Conservation (phyloP, 2,888 invertebrate species). For the Folsomia manolachei region DNA sequence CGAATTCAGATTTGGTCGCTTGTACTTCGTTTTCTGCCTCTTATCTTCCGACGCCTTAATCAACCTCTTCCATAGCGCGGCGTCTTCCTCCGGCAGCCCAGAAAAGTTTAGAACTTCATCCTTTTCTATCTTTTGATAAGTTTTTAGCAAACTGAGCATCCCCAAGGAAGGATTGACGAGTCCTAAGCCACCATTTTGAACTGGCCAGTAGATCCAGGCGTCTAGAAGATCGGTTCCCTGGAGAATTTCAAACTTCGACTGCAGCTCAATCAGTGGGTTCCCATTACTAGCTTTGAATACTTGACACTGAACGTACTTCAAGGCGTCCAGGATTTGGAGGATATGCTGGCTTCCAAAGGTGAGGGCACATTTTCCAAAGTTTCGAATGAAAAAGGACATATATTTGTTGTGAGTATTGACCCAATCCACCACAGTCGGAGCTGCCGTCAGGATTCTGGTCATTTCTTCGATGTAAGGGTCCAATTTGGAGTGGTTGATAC, state of each 20-base stretch:
- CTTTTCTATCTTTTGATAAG: constrained; percentile 21
- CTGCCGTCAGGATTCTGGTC: constrained; percentile 23
- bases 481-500: constrained; percentile 27
- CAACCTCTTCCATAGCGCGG: constrained; percentile 12
- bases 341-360: constrained; percentile 37
- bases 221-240: constrained; percentile 28
- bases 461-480: constrained; percentile 31
- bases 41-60: constrained; percentile 4
- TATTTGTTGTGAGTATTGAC: constrained; percentile 41
- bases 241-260: constrained; percentile 23
- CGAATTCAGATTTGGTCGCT: too few relatives aligned
- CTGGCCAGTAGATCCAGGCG: constrained; percentile 43
- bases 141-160: constrained; percentile 25
- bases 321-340: constrained; percentile 29
- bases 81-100: constrained; percentile 15
- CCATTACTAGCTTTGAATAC: constrained; percentile 24
- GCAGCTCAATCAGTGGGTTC: constrained; percentile 29
- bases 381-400: constrained; percentile 38
- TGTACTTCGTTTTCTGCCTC: too few relatives aligned
- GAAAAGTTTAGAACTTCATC: constrained; percentile 9
- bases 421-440: constrained; percentile 33
- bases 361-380: constrained; percentile 35
- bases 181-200: constrained; percentile 35
- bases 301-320: constrained; percentile 26
- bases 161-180: constrained; percentile 39